Evolutionary conservation across 2,888 invertebrate genomes (phyloP).

Genomic region (Chloroclystis v-ata): DNA sequence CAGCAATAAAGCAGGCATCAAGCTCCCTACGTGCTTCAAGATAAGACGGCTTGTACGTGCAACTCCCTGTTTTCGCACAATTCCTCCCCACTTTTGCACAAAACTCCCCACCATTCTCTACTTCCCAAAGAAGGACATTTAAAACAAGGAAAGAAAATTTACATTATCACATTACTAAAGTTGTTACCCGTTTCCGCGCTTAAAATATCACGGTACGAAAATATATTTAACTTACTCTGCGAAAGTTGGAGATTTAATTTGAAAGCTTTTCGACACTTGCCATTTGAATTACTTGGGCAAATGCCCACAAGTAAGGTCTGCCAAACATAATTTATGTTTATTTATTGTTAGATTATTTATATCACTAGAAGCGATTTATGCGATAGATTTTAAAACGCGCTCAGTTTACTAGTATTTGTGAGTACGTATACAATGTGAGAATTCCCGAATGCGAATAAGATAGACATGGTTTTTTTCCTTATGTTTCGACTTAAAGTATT

Average conservation of each 20-base stretch:
- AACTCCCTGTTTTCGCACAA: slow-evolving; percentile 45
- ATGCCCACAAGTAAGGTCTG: background rate
- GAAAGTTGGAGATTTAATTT: slow-evolving; percentile 3
- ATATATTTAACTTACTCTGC: slow-evolving; percentile 15
- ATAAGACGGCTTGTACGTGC: slow-evolving; percentile 55
- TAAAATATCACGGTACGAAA: slow-evolving; percentile 35
- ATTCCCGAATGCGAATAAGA: no score
- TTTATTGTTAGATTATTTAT: no score
- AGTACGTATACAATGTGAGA: no score
- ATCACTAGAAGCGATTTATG: no score
- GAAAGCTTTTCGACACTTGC: background rate
- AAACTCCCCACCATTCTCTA: slow-evolving; percentile 43
- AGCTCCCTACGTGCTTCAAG: slow-evolving; percentile 55
- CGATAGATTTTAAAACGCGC: no score
- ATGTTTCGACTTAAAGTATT: no score
- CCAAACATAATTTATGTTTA: background rate
- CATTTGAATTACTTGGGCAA: background rate
- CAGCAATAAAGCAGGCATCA: slow-evolving; percentile 67
- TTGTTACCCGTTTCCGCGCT: slow-evolving; percentile 37
- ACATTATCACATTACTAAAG: slow-evolving; percentile 52
- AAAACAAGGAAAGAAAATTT: slow-evolving; percentile 46
- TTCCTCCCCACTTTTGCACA: no score
- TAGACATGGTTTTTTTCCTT: no score
- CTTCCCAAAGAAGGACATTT: slow-evolving; percentile 43
- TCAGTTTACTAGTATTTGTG: no score